Percentiles rank a stretch among this genome's conserved stretches.
These are phyloP conservation scores for Sebastes diaconus DNA, from an alignment of 2,797 vertebrate genomes.

Conservation along the genomic window DNA sequence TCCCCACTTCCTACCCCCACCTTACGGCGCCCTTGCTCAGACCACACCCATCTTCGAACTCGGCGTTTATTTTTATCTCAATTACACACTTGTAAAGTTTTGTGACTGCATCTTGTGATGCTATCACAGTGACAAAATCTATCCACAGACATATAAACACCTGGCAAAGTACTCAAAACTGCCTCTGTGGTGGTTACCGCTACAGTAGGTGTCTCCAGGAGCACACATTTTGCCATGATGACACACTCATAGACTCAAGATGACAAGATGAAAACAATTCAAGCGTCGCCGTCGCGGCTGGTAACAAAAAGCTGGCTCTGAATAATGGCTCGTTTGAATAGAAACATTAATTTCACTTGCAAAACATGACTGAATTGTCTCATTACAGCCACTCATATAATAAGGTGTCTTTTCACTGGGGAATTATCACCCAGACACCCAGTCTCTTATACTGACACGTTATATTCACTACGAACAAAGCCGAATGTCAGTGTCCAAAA, in stretches of 20 bases:
- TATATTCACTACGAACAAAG: constrained; percentile 52
- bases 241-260: neutral
- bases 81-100: neutral
- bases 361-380: constrained; percentile 53
- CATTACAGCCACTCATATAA: constrained; percentile 25
- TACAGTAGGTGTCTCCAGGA: neutral
- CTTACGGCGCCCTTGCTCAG: neutral
- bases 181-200: too few relatives aligned
- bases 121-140: neutral
- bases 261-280: neutral
- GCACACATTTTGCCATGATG: neutral
- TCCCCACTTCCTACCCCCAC: neutral
- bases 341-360: constrained; percentile 40
- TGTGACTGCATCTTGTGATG: neutral
- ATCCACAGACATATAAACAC: neutral
- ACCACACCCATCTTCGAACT: neutral
- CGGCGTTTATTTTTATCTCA: neutral
- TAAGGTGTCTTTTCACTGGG: constrained; percentile 5
- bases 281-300: neutral
- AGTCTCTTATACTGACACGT: constrained; percentile 25
- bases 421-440: constrained; percentile 28
- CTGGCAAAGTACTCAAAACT: neutral
- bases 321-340: constrained; percentile 47
- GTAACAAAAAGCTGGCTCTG: constrained; percentile 18
- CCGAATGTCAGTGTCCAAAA: constrained; percentile 11